Percentiles rank a stretch among this genome's conserved stretches.
Conservation (phyloP, 1,140 invertebrate genomes). For the Solen grandis region DNA sequence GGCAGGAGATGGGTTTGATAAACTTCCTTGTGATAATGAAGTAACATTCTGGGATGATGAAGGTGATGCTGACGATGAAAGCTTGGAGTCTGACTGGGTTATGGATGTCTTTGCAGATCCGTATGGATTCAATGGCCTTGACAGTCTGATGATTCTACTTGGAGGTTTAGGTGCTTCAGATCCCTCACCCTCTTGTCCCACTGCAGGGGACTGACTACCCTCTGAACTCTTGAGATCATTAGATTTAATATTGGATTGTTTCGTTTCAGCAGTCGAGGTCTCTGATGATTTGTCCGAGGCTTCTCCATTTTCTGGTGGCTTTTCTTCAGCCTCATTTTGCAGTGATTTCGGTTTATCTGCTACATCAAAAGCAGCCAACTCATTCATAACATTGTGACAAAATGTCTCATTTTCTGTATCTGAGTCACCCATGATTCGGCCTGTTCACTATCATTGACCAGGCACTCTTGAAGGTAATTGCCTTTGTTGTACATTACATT, state of each 20-base stretch:
- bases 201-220: background rate
- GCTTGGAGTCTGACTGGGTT: background rate
- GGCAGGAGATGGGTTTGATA: background rate
- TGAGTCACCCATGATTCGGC: conserved; percentile 26
- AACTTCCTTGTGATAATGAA: background rate
- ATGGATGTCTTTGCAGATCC: background rate
- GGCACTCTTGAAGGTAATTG: background rate
- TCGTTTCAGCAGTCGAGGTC: background rate
- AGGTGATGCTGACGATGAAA: background rate
- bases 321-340: background rate
- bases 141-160: conserved; percentile 32
- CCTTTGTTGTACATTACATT: background rate
- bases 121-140: conserved; percentile 32
- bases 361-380: conserved; percentile 42
- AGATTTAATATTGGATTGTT: background rate
- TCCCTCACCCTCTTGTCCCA: no score
- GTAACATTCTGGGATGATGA: background rate
- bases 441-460: background rate
- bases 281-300: background rate
- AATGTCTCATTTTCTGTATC: conserved; percentile 47
- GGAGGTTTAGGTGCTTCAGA: conserved; percentile 13
- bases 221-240: background rate
- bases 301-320: background rate
- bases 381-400: conserved; percentile 43
- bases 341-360: background rate